phyloP scores from a whole-genome alignment of 2,797 vertebrate species.

The Chaenodraco wilsoni region DNA sequence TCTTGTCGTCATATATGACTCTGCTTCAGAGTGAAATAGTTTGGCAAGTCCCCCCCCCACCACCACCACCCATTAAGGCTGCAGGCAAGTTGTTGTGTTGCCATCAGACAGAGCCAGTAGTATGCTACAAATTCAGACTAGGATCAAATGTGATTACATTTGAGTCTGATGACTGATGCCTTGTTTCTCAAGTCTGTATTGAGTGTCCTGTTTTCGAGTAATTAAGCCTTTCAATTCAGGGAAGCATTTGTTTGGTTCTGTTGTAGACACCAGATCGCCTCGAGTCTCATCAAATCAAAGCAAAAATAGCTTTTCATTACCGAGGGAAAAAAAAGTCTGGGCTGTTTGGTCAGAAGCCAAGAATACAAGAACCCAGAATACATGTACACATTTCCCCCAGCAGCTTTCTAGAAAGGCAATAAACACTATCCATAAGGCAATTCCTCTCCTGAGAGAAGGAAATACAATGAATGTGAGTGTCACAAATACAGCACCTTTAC shows the following conservation, averaged over 20 bases:
- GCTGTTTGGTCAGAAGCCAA: conserved; percentile 45
- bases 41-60: too few species aligned
- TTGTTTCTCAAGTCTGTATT: neutral
- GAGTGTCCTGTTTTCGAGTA: conserved; percentile 4
- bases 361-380: conserved; percentile 24
- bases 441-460: conserved; percentile 18
- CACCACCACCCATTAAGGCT: too few species aligned
- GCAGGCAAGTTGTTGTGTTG: neutral
- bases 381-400: conserved; percentile 13
- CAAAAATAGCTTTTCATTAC: conserved; percentile 63
- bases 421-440: conserved; percentile 6
- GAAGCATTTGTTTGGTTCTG: conserved; percentile 27
- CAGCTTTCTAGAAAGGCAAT: conserved; percentile 37
- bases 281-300: conserved; percentile 25
- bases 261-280: conserved; percentile 29
- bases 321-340: conserved; percentile 31
- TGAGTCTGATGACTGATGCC: neutral
- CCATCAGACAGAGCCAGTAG: neutral
- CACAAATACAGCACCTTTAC: conserved; percentile 21
- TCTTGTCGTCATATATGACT: neutral
- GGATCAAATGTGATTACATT: neutral
- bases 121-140: neutral
- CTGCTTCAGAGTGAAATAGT: neutral
- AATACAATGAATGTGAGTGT: conserved; percentile 38
- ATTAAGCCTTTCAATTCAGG: conserved; percentile 34